Percentiles rank a stretch among this genome's conserved stretches.
phyloP scores from a whole-genome alignment of 2,797 vertebrate species.

The Coluber constrictor region DNA sequence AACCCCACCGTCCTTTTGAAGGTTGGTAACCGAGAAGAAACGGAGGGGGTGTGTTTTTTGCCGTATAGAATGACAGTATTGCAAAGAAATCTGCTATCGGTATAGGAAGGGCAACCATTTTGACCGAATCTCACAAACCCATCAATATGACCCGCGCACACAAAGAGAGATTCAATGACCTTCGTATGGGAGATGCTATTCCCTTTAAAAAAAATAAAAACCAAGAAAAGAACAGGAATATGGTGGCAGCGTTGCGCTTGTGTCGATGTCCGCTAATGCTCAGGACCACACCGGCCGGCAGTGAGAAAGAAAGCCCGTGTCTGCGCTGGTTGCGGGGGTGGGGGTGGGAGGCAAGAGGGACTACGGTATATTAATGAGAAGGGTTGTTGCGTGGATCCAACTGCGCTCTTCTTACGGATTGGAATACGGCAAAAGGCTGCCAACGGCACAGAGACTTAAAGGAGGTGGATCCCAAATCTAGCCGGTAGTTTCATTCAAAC shows the following conservation, averaged over 20 bases:
- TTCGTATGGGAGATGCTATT: slow-evolving; percentile 9
- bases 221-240: neutral
- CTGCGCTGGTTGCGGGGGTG: neutral
- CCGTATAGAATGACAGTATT: neutral
- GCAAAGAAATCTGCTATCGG: slow-evolving; percentile 51
- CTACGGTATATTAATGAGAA: neutral
- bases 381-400: neutral
- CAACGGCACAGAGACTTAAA: neutral
- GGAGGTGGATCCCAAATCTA: neutral
- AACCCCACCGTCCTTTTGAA: neutral
- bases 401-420: neutral
- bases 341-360: neutral
- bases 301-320: neutral
- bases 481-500: neutral
- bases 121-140: neutral
- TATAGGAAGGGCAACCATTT: slow-evolving; percentile 32
- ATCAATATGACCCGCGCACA: neutral
- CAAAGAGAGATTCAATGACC: neutral
- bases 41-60: neutral
- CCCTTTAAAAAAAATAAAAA: too few species aligned
- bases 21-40: neutral
- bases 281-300: neutral
- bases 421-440: neutral
- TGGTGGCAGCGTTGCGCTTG: too few species aligned
- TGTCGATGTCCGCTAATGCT: neutral